Conservation (phyloP, 1,140 invertebrate species). For the Potamilus streckersoni region DNA sequence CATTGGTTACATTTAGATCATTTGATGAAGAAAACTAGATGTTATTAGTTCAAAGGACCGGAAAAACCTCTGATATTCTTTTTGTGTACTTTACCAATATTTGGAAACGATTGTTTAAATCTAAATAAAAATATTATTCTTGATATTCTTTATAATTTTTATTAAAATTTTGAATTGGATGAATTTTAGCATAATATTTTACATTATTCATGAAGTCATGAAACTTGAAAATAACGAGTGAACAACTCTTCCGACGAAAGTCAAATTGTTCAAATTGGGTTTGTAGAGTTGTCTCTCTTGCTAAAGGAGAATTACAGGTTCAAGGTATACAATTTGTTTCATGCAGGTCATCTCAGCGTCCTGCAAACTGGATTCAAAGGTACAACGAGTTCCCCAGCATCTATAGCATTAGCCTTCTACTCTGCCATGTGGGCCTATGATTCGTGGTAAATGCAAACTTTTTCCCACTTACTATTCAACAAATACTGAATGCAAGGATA, state of each 20-base stretch:
- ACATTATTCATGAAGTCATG: neutral
- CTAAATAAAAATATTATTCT: too few relatives aligned
- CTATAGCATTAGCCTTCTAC: conserved; percentile 71
- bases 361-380: conserved; percentile 70
- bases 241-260: neutral
- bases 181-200: neutral
- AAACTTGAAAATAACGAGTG: neutral
- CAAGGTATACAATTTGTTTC: too few relatives aligned
- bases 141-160: too few relatives aligned
- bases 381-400: conserved; percentile 54
- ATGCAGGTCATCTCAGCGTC: conserved; percentile 58
- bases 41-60: too few relatives aligned
- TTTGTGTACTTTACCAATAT: too few relatives aligned
- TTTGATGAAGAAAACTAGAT: too few relatives aligned
- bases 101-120: too few relatives aligned
- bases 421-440: conserved; percentile 71
- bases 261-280: too few relatives aligned
- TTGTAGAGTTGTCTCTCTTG: too few relatives aligned
- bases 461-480: neutral
- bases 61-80: too few relatives aligned
- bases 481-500: neutral
- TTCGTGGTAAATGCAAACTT: conserved; percentile 65
- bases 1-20: too few relatives aligned
- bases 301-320: too few relatives aligned
- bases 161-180: neutral